Conservation (phyloP, 1,140 invertebrate species). For the Zaprionus vittiger region DNA sequence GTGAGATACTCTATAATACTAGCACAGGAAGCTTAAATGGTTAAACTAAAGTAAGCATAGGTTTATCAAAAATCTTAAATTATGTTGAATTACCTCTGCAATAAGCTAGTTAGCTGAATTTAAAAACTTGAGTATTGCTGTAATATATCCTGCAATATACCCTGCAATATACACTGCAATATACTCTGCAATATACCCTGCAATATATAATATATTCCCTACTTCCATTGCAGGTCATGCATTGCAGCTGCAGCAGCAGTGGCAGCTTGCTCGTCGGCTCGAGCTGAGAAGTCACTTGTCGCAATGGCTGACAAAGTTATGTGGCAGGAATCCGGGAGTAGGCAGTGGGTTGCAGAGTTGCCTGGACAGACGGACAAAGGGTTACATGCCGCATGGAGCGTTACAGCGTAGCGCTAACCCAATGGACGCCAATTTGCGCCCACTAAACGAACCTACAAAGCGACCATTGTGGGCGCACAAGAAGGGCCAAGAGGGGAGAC, state of each 20-base stretch:
- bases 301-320: conserved; percentile 69
- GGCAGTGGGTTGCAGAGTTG: not conserved
- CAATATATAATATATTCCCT: not conserved
- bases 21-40: too few relatives aligned
- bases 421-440: conserved; percentile 77
- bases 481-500: not conserved
- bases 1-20: not conserved
- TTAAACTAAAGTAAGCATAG: too few relatives aligned
- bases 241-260: not conserved
- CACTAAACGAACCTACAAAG: conserved; percentile 77
- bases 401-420: conserved; percentile 52
- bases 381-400: not conserved
- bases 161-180: not conserved
- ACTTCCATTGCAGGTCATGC: not conserved
- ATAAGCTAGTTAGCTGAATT: too few relatives aligned
- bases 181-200: not conserved
- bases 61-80: not conserved
- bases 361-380: not conserved
- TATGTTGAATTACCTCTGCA: too few relatives aligned
- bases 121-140: too few relatives aligned
- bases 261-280: conserved; percentile 11
- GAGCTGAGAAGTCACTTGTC: conserved; percentile 75
- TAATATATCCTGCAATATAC: not conserved
- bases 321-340: conserved; percentile 33
- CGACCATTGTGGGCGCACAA: conserved; percentile 41